Evolutionary conservation across 2,797 vertebrate species (phyloP).

Genomic region (Micropoecilia bifurca): DNA sequence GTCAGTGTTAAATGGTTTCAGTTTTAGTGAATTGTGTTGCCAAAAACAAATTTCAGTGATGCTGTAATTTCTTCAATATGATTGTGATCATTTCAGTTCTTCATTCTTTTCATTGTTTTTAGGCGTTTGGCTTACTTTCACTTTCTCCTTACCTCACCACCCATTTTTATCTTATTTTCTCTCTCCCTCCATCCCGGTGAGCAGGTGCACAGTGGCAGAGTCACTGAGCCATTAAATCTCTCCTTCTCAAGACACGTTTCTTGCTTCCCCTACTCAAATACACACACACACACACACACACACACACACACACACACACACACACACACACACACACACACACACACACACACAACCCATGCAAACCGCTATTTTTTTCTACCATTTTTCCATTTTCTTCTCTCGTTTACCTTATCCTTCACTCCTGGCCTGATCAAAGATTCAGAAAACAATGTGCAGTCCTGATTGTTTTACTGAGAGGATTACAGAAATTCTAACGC

Average conservation of each 20-base stretch:
- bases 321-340: slow-evolving; percentile 4
- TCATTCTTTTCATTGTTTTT: slow-evolving; percentile 38
- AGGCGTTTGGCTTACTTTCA: slow-evolving; percentile 20
- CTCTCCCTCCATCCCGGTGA: slow-evolving; percentile 46
- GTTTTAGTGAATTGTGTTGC: background rate
- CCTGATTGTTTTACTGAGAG: slow-evolving; percentile 21
- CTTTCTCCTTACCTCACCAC: slow-evolving; percentile 34
- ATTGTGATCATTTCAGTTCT: background rate
- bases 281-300: slow-evolving; percentile 2
- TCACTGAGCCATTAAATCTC: slow-evolving; percentile 74
- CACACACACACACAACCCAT: background rate
- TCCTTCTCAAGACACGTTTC: slow-evolving; percentile 66
- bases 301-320: background rate
- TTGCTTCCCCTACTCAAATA: slow-evolving; percentile 35
- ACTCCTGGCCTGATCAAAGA: slow-evolving; percentile 2
- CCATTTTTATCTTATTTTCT: slow-evolving; percentile 33
- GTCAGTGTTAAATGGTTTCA: background rate
- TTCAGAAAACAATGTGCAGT: slow-evolving; percentile 40
- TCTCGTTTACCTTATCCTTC: slow-evolving; percentile 26
- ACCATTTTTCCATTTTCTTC: slow-evolving; percentile 37
- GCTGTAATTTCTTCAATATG: background rate
- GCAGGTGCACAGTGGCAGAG: slow-evolving; percentile 76
- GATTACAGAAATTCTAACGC: slow-evolving; percentile 24
- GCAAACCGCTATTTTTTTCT: slow-evolving; percentile 28
- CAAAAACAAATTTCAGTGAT: background rate